Base-by-base conservation (phyloP, 2,797 vertebrate species). In the Aphelocoma californica region DNA sequence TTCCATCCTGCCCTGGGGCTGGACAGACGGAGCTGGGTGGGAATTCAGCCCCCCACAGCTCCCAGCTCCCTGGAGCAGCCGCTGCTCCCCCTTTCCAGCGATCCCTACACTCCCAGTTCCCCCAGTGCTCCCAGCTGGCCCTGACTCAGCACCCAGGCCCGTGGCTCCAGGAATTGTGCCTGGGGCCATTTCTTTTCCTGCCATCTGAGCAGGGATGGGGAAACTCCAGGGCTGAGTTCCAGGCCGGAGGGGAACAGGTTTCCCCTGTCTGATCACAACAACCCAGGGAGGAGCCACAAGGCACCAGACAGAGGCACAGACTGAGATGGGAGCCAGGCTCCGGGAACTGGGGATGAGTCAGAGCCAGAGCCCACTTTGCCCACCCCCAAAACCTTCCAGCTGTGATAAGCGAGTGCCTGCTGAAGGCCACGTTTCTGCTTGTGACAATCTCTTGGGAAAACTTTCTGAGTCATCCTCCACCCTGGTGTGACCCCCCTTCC, bases 1-100 rank as follows among this genome's bases (percentile, higher is more conserved):
- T 53, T 51, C 31, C 7, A 7, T 64, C 86, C 62, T 84, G n/a
- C 42, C 83, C 75, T 91, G 88, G 81, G 99, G 99, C 98, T 98
- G 67, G 98, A 95, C 97, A 98, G 98, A 89, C 98, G 98, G 98
- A 98, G 97, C 96, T 97, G 97, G 34, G 97, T 98, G 25, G 83
- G 88, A 34, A 40, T 79, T 29, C 87, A 90, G 8, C 85, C 93
- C 51, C 81, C 81, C 7, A 45, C 92, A 20, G 94, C 86, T 10
- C 67, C 93, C 78, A 71, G 70, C n/a, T 13, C 29, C 38, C 36
- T 10, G 28, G 95, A 96, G 73, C 91, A 66, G 7, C 42, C 48
- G 0, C 24, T 90, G 98, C 75, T 99, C 99, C 2, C 98, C 98
- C 1, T 95, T 99, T 98, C 98, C 9, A 97, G 98, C 1, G 98